These are phyloP conservation scores for Calosoma granatense DNA, from an alignment of 1,140 invertebrate genomes.

Conservation along the genomic window DNA sequence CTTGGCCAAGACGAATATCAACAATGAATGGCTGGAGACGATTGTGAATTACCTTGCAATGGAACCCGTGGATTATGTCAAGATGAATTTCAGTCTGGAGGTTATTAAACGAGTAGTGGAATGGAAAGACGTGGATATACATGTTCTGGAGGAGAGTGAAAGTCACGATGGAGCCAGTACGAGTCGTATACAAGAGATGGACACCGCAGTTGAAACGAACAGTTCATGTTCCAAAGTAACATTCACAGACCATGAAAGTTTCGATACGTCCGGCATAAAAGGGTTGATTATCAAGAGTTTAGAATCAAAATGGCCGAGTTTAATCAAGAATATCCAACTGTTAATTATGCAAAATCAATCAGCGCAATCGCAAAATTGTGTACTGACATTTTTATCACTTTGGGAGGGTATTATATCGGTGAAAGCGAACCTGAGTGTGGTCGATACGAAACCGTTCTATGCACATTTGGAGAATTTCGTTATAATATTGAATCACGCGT, in stretches of 20 bases:
- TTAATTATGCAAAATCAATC: slow-evolving; percentile 43
- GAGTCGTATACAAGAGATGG: slow-evolving; percentile 24
- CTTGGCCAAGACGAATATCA: slow-evolving; percentile 67
- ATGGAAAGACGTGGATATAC: slow-evolving; percentile 74
- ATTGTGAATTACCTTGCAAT: slow-evolving; percentile 60
- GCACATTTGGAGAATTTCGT: slow-evolving; percentile 73
- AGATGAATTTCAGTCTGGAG: slow-evolving; percentile 73
- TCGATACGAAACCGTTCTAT: slow-evolving; percentile 82
- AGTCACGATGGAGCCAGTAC: slow-evolving; percentile 32
- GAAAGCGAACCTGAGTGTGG: slow-evolving; percentile 77
- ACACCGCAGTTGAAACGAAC: slow-evolving; percentile 15
- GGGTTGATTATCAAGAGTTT: slow-evolving; percentile 74
- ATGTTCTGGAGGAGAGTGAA: slow-evolving; percentile 63
- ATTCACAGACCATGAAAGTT: slow-evolving; percentile 64
- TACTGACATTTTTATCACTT: slow-evolving; percentile 71
- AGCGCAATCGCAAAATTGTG: slow-evolving; percentile 50
- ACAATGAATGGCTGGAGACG: slow-evolving; percentile 66
- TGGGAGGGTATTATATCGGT: slow-evolving; percentile 89
- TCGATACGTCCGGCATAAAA: slow-evolving; percentile 72
- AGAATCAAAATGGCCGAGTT: slow-evolving; percentile 67
- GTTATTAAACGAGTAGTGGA: slow-evolving; percentile 76
- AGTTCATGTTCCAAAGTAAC: slow-evolving; percentile 51
- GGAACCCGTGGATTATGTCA: slow-evolving; percentile 49
- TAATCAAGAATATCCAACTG: slow-evolving; percentile 56
- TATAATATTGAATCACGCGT: slow-evolving; percentile 54